These are phyloP conservation scores for Cheilosia pagana DNA, from an alignment of 2,888 invertebrate genomes.

Conservation along the genomic window DNA sequence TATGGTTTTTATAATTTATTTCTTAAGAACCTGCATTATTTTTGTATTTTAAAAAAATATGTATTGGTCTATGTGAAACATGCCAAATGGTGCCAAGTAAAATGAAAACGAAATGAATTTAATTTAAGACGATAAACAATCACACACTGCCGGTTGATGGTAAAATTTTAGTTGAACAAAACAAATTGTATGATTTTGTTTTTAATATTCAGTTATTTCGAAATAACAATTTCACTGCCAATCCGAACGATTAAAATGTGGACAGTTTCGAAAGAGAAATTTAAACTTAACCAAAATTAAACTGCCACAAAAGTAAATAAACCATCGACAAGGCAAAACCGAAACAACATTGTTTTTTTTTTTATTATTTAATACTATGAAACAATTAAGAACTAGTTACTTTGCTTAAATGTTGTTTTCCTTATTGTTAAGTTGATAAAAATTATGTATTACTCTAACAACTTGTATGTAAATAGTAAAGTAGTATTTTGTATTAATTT, in stretches of 20 bases:
- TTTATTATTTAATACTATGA: background rate
- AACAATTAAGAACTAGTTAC: conserved; percentile 46
- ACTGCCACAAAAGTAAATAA: conserved; percentile 57
- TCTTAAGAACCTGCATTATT: conserved; percentile 12
- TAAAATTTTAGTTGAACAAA: conserved; percentile 32
- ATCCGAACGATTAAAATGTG: conserved; percentile 36
- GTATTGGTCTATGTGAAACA: conserved; percentile 68
- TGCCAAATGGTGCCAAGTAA: conserved; percentile 75
- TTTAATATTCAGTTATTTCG: background rate
- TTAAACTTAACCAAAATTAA: conserved; percentile 8
- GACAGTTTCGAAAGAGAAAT: conserved; percentile 16
- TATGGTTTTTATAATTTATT: background rate
- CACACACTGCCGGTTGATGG: conserved; percentile 72
- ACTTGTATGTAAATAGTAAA: conserved; percentile 71
- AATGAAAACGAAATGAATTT: conserved; percentile 72
- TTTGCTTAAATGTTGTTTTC: conserved; percentile 43
- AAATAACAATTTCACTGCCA: conserved; percentile 66
- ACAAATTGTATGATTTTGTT: background rate
- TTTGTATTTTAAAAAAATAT: conserved; percentile 28
- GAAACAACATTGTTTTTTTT: conserved; percentile 24
- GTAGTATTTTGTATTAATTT: conserved; percentile 76
- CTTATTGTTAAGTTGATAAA: conserved; percentile 46
- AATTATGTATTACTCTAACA: conserved; percentile 45
- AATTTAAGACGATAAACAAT: conserved; percentile 75
- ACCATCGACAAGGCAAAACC: conserved; percentile 67